Percentiles rank a stretch among this genome's conserved stretches.
Conservation (phyloP, 2,113 vertebrate genomes). For the Cottus gobio region DNA sequence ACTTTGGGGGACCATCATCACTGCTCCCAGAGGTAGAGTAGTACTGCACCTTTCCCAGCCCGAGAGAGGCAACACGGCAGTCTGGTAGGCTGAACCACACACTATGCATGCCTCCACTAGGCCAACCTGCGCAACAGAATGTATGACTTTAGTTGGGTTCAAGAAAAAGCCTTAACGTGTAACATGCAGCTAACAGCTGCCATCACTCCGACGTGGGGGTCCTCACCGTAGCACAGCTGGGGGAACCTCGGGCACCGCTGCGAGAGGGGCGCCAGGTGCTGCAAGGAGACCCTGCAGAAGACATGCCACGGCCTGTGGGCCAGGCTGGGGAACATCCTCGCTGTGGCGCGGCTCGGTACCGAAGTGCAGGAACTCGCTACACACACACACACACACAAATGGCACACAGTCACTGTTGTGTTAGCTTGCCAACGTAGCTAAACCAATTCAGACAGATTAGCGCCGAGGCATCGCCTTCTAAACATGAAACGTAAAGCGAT, state of each 20-base stretch:
- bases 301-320: conserved; percentile 82
- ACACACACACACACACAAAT: conserved; percentile 6
- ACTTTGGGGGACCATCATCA: conserved; percentile 76
- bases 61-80: conserved; percentile 75
- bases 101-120: conserved; percentile 76
- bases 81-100: conserved; percentile 79
- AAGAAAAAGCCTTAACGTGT: not conserved
- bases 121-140: conserved; percentile 85
- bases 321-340: conserved; percentile 83
- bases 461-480: conserved; percentile 3
- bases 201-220: not conserved
- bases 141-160: not conserved
- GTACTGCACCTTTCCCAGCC: conserved; percentile 84
- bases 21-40: conserved; percentile 84
- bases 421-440: conserved; percentile 23
- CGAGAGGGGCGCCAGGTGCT: conserved; percentile 68
- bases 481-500: not conserved
- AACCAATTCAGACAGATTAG: conserved; percentile 43
- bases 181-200: too few species aligned
- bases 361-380: conserved; percentile 58
- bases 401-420: conserved; percentile 18
- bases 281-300: conserved; percentile 81
- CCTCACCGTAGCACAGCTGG: conserved; percentile 74
- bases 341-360: conserved; percentile 42
- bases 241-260: conserved; percentile 64